phyloP scores from a whole-genome alignment of 2,113 vertebrate genomes.

The Spermophilus dauricus region DNA sequence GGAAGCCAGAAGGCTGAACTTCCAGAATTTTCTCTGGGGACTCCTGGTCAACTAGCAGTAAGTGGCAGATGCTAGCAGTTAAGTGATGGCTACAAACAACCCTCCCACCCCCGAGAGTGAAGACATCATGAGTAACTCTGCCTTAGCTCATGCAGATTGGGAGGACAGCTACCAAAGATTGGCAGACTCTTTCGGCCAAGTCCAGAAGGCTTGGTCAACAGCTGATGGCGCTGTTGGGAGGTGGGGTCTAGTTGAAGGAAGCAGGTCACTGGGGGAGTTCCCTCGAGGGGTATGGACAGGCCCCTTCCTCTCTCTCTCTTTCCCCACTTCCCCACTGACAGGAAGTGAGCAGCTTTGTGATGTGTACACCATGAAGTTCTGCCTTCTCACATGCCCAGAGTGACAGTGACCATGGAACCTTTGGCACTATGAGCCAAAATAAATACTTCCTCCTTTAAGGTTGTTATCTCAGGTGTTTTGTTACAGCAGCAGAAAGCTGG shows the following conservation, averaged over 20 bases:
- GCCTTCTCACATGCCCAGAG: too few relatives aligned
- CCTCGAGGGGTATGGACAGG: not conserved
- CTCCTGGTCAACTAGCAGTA: not conserved
- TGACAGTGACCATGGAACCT: not conserved
- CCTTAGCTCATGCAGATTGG: not conserved
- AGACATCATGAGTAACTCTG: not conserved
- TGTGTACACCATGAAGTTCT: not conserved
- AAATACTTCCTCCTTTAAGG: not conserved
- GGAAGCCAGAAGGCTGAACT: not conserved
- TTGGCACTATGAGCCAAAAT: not conserved
- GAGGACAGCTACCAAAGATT: not conserved
- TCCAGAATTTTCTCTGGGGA: not conserved
- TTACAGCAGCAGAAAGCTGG: not conserved
- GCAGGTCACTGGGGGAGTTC: not conserved
- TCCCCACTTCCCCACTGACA: too few relatives aligned
- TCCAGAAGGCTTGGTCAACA: not conserved
- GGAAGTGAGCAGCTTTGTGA: not conserved
- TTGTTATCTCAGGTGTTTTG: not conserved
- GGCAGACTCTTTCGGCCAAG: not conserved
- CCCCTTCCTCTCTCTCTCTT: not conserved
- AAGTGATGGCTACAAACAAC: not conserved
- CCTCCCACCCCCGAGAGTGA: not conserved
- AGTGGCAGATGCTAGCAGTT: not conserved
- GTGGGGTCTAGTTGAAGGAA: not conserved
- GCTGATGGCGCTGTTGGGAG: not conserved